phyloP scores from a whole-genome alignment of 2,113 vertebrate species.

The Cyanocitta stelleri region DNA sequence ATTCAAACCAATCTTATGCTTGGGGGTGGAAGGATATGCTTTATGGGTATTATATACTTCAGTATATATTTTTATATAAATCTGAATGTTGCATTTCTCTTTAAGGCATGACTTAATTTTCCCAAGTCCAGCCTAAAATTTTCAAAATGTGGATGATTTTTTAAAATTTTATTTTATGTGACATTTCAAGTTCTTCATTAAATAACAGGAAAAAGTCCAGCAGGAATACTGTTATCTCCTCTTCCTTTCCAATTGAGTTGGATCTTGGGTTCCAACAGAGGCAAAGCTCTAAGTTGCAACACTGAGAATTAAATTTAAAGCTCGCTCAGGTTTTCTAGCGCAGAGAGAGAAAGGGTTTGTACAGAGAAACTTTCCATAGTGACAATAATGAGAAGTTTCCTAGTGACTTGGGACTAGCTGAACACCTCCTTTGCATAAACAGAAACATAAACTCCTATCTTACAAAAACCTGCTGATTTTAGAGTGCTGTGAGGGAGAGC shows the following conservation, averaged over 20 bases:
- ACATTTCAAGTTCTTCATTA: neutral
- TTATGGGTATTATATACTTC: neutral
- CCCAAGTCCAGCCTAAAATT: neutral
- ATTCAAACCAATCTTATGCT: neutral
- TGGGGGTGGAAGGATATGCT: neutral
- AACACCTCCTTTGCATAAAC: neutral
- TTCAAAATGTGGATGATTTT: neutral
- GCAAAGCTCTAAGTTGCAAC: neutral
- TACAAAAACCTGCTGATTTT: neutral
- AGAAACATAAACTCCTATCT: neutral
- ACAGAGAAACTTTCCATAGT: neutral
- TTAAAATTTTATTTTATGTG: neutral
- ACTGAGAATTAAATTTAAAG: neutral
- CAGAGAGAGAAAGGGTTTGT: neutral
- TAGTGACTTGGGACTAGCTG: neutral
- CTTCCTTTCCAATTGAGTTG: neutral
- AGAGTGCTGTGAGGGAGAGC: neutral
- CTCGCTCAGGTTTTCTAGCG: neutral
- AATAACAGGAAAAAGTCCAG: neutral
- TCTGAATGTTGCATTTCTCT: neutral
- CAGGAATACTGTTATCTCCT: neutral
- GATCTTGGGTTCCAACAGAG: neutral
- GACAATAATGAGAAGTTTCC: neutral
- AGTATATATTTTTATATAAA: neutral
- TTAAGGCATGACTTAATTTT: neutral